phyloP scores from a whole-genome alignment of 1,140 invertebrate species.

The Globodera ellingtonae region DNA sequence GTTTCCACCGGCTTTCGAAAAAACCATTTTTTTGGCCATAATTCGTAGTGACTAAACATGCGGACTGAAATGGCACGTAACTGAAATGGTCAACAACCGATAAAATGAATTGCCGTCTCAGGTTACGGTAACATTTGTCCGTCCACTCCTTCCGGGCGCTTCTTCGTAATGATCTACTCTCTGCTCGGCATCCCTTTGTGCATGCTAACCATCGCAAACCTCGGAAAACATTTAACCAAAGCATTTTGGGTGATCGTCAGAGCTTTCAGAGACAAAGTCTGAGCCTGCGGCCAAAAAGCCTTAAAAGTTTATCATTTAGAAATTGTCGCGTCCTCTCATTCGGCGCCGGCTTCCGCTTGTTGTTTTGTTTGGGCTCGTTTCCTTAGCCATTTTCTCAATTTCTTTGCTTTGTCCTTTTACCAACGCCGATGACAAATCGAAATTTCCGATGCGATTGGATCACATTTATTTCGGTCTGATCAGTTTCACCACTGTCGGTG shows the following conservation, averaged over 20 bases:
- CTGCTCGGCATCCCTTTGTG: conserved; percentile 30
- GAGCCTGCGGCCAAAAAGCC: background rate
- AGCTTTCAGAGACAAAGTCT: conserved; percentile 1
- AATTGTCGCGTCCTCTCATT: background rate
- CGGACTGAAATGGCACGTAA: no score
- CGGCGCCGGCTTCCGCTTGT: conserved; percentile 1
- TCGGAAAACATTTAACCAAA: conserved; percentile 32
- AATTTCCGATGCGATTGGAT: background rate
- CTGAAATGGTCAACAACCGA: no score
- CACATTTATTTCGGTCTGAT: conserved; percentile 17
- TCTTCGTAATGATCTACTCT: conserved; percentile 27
- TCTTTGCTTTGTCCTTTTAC: background rate
- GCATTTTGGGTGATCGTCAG: conserved; percentile 19
- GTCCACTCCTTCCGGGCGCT: conserved; percentile 5
- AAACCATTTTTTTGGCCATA: background rate
- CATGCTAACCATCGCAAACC: conserved; percentile 29
- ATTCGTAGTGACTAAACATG: no score
- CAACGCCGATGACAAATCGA: background rate
- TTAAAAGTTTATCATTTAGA: background rate
- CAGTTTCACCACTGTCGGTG: conserved; percentile 23
- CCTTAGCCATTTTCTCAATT: background rate
- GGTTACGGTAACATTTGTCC: conserved; percentile 35
- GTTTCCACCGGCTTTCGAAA: no score
- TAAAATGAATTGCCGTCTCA: background rate
- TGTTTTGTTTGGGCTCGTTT: background rate